Conservation (phyloP, 37 sponge, comb jelly and placozoan genomes). For the Amphimedon queenslandica region DNA sequence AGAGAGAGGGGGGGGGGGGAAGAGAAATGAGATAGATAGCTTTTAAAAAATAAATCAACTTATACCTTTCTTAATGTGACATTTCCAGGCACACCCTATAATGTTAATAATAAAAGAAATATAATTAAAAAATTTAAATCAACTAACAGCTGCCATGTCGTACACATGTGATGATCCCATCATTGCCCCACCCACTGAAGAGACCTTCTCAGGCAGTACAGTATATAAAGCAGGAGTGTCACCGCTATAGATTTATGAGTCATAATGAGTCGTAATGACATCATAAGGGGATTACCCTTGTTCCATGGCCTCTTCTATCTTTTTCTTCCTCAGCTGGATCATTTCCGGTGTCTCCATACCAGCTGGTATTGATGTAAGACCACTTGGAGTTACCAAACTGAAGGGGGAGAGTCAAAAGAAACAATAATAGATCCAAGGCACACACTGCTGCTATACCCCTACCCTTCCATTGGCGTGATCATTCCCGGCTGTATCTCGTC, state of each 20-base stretch:
- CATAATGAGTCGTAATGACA: neutral
- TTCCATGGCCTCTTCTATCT: conserved; percentile 89
- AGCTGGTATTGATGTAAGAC: conserved; percentile 93
- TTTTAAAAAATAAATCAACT: neutral
- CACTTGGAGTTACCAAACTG: conserved; percentile 95
- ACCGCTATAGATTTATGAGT: conserved; percentile 41
- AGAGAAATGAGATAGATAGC: neutral
- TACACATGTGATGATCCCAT: conserved; percentile 88
- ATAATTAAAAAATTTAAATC: neutral
- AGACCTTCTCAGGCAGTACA: conserved; percentile 87
- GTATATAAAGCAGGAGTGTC: conserved; percentile 91
- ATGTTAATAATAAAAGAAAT: neutral
- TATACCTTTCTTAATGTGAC: conserved; percentile 26
- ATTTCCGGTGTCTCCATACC: conserved; percentile 97
- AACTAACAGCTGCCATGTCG: conserved; percentile 75
- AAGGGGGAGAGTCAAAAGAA: neutral
- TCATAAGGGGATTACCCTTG: conserved; percentile 47
- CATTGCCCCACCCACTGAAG: conserved; percentile 68
- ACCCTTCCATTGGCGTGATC: conserved; percentile 86
- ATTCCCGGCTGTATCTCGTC: conserved; percentile 77
- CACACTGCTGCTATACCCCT: neutral
- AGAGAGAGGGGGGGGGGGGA: conserved; percentile 10
- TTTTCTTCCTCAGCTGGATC: conserved; percentile 94
- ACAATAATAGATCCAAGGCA: neutral
- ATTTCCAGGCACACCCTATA: conserved; percentile 32